Conservation (phyloP, 2,113 vertebrate genomes). For the Micronisus gabar region DNA sequence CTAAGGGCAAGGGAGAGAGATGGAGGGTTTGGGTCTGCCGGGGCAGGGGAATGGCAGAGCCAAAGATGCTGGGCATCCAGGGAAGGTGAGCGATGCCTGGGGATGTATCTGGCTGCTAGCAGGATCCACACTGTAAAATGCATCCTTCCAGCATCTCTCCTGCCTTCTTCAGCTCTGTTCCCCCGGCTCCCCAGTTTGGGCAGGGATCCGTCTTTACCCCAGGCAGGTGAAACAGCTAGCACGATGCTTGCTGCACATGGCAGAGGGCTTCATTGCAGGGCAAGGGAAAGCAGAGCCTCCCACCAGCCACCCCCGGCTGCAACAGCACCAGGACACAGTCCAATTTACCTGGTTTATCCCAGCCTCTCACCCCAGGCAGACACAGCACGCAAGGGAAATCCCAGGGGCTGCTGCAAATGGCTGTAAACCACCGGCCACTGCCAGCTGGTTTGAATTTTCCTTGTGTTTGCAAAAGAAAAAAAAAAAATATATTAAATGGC, state of each 20-base stretch:
- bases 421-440: neutral
- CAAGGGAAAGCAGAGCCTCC: neutral
- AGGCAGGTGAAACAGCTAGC: neutral
- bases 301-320: fast-evolving
- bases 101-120: neutral
- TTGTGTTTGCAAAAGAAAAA: neutral
- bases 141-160: neutral
- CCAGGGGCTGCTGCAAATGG: conserved; percentile 4
- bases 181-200: neutral
- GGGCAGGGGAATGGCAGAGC: neutral
- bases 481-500: neutral
- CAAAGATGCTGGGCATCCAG: neutral
- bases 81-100: neutral
- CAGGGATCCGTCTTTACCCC: neutral
- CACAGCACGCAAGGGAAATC: neutral
- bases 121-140: neutral
- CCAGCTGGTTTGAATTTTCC: conserved; percentile 56
- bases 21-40: neutral
- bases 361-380: neutral
- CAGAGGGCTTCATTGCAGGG: neutral
- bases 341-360: neutral
- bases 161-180: neutral
- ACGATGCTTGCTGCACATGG: fast-evolving
- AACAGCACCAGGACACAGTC: neutral
- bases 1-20: neutral